Evolutionary conservation across 2,113 vertebrate genomes (phyloP), one percentile per base, ranked within the genome.

Genomic region (Calcarius ornatus): DNA sequence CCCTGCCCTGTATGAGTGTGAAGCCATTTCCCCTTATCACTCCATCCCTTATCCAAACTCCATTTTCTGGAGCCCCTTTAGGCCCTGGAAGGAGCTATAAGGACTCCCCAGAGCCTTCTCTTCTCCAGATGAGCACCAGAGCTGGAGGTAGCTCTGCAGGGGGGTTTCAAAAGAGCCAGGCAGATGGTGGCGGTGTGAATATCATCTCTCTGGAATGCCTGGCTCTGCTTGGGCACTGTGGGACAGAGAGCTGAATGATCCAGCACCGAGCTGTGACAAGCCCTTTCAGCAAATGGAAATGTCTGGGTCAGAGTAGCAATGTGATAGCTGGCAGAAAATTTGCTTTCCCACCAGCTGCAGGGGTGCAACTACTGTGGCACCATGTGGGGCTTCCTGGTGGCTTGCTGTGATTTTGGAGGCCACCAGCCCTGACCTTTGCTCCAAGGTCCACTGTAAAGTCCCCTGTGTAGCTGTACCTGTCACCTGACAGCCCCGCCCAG

Each of bases 401-500:
- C 33, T 82, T 18, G 42, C 15, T 40, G 47, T 0, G 6, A 2
- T 27, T 42, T 53, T 70, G 71, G 61, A 80, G 54, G 33, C 13
- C 53, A 59, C 8, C 61, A 88, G 22, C n/a, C n/a, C 45, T 43
- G 35, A 19, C 10, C 24, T 68, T 59, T 30, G 35, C 33, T 66
- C 53, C 19, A 27, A 38, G 47, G 28, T 24, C 6, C 21, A 1
- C 43, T 35, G 18, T 24, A 57, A 66, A 71, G n/a, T 22, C 6
- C 13, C 4, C n/a, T 16, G 8, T 45, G 72, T 14, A 18, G 45
- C 60, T 68, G 57, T 33, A 30, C 2, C 37, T 28, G 6, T 0
- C 0, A 5, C 15, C 13, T 4, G 2, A 28, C 4, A 31, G 54
- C 77, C 21, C 20, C 0, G 0, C 75, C 42, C 5, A 6, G 70